Evolutionary conservation across 2,888 invertebrate species (phyloP), one percentile per base, ranked within the genome.

Genomic region (Argynnis bischoffii): DNA sequence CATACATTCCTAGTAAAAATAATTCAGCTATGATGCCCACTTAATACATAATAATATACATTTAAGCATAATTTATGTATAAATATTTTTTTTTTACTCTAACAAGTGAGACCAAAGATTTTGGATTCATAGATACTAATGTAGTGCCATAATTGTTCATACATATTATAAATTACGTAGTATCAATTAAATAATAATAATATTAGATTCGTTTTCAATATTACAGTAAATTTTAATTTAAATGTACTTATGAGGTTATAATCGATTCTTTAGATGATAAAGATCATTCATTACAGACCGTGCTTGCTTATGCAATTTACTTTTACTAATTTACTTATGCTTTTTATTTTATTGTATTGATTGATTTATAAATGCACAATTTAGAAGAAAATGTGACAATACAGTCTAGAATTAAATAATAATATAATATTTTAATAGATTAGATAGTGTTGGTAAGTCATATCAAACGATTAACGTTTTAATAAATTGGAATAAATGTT

Each of bases 321-420:
- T n/a, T n/a, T n/a, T n/a, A n/a, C n/a, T n/a, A n/a, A n/a, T n/a
- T n/a, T n/a, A n/a, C n/a, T n/a, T n/a, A n/a, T n/a, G n/a, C n/a
- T n/a, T n/a, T n/a, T n/a, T n/a, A n/a, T n/a, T n/a, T n/a, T n/a
- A n/a, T n/a, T n/a, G n/a, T n/a, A n/a, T n/a, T n/a, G n/a, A n/a
- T n/a, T n/a, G n/a, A 26, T 55, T 61, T 63, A 56, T 50, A 54
- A 70, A 78, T 76, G 71, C 76, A 76, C 73, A 77, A 77, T 70
- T 78, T 88, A 87, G 81, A 75, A 74, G 76, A 82, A 83, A 84
- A 79, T 80, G 83, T 80, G 90, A 90, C 90, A 90, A 90, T 90
- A 90, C 89, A 79, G 85, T 85, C 79, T 76, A 76, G 66, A 63
- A 63, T 69, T 83, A 84, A 71, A 51, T 70, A 56, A 57, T 67